These are phyloP conservation scores for Grantiella picta DNA, from an alignment of 2,113 vertebrate species.

Conservation along the genomic window DNA sequence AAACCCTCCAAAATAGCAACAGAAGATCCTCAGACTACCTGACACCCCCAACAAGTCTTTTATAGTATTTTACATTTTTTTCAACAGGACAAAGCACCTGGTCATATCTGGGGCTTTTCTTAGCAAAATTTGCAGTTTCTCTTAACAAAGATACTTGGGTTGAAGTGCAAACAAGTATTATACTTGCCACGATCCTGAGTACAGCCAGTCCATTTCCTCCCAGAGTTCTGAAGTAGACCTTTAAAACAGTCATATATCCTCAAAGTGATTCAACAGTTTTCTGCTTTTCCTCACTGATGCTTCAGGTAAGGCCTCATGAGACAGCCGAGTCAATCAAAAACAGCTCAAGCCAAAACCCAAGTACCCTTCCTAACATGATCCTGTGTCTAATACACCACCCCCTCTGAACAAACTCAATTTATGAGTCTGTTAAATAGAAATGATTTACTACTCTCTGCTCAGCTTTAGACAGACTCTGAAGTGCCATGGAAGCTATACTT, in stretches of 20 bases:
- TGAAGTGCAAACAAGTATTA: neutral
- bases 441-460: neutral
- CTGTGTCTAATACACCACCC: fast-evolving
- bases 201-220: neutral
- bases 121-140: neutral
- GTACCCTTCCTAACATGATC: fast-evolving
- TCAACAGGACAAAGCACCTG: neutral
- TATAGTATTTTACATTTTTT: neutral
- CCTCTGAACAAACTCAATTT: neutral
- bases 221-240: neutral
- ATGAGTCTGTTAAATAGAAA: neutral
- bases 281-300: neutral
- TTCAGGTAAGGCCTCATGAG: neutral
- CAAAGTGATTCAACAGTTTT: neutral
- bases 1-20: fast-evolving
- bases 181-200: neutral
- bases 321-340: neutral
- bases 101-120: neutral
- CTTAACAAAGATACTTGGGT: neutral
- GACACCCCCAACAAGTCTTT: neutral
- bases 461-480: neutral
- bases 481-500: neutral
- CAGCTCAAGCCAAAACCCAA: neutral
- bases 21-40: neutral
- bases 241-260: neutral